Percentiles rank a stretch among this genome's conserved stretches.
Conservation (phyloP, 2,797 vertebrate genomes). For the Leucoraja ocellata region DNA sequence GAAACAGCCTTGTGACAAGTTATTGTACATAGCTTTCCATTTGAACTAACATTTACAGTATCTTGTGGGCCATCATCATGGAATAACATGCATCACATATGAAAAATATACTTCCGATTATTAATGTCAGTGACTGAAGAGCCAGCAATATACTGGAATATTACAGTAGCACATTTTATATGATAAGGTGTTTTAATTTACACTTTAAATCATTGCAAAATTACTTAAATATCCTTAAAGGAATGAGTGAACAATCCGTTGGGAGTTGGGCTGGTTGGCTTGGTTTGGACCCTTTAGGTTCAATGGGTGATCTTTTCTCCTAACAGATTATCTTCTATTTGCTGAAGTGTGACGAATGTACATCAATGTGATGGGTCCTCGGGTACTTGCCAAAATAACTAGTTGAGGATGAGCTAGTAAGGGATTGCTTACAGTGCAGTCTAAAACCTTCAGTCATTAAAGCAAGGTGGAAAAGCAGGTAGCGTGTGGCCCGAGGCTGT, state of each 20-base stretch:
- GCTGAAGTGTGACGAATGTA: not conserved
- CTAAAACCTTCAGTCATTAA: not conserved
- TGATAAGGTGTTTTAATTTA: not conserved
- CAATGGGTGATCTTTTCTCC: not conserved
- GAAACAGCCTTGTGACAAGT: not conserved
- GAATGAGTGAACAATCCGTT: not conserved
- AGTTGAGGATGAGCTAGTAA: not conserved
- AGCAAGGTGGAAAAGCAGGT: not conserved
- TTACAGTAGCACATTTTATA: too few relatives aligned
- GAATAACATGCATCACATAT: not conserved
- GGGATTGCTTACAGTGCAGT: not conserved
- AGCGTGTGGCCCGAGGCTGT: not conserved
- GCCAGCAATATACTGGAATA: not conserved
- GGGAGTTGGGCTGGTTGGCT: not conserved
- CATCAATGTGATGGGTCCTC: not conserved
- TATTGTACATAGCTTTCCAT: not conserved
- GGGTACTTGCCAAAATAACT: too few relatives aligned
- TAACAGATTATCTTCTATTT: not conserved
- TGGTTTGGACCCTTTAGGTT: not conserved
- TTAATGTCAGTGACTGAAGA: not conserved
- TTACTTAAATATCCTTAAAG: not conserved
- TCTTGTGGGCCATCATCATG: not conserved
- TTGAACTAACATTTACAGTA: not conserved
- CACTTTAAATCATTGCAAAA: not conserved
- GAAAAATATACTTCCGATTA: not conserved